Base-by-base conservation (phyloP, 2,888 invertebrate genomes). In the Dicyrtoma fusca region DNA sequence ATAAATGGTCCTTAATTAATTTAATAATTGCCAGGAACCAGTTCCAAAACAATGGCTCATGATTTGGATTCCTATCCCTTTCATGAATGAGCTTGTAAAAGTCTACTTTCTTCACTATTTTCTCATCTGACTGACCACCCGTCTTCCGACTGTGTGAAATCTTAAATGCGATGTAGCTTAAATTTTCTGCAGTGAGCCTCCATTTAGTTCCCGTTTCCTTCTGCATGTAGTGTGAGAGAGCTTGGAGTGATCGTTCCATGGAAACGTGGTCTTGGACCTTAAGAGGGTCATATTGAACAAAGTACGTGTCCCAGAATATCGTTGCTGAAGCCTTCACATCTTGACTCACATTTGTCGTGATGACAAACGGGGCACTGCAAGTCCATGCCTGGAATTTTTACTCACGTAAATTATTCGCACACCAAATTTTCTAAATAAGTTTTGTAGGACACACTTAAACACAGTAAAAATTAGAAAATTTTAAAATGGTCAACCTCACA, bases 271-370 rank as follows among this genome's bases (percentile, higher is more conserved):
- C 53, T 6, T 3, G 66, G n/a, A 25, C 26, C 1, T 51, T 34
- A 44, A 53, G 25, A 1, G 66, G 17, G 23, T 51, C 42, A 25
- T 25, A 3, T 1, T 51, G 17, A 13, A 26, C 34, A 10, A 66
- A 66, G 21, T 25, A 26, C 13, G 14, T 17, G 42, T 66, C 66
- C 66, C 66, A 66, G 17, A 66, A 66, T 8, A 66, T 66, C 13
- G 66, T 66, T 17, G 26, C 25, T 21, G 14, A 8, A 4, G 51
- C 66, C 19, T 53, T 26, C 6, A 34, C 17, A 21, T 47, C n/a
- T 51, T 66, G 66, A 34, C 17, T 53, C 5, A 66, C 26, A 34
- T 66, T 49, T 4, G 34, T 34, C 10, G 25, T 66, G 66, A 53
- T 53, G 1, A 51, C 66, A 23, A 66, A 66, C 3, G 66, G 66